Conservation (phyloP, 2,113 vertebrate genomes). For the Fukomys damarensis region DNA sequence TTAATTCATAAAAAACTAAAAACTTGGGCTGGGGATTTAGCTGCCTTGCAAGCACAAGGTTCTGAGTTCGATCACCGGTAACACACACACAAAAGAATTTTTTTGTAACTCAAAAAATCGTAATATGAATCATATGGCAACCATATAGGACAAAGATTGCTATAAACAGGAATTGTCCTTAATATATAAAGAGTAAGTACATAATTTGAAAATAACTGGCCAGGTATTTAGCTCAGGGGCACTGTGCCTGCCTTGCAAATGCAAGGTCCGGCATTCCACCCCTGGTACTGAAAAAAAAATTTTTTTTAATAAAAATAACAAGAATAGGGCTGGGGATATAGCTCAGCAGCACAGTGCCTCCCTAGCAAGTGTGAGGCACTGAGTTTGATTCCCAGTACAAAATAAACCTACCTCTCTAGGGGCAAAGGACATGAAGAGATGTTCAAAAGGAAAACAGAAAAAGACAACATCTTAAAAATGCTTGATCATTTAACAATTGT, state of each 20-base stretch:
- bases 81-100: no score
- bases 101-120: conserved; percentile 36
- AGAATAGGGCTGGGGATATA: neutral
- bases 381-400: no score
- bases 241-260: no score
- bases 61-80: no score
- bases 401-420: neutral
- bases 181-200: neutral
- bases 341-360: no score
- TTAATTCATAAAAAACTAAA: conserved; percentile 43
- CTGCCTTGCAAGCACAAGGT: no score
- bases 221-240: no score
- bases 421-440: neutral
- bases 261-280: no score
- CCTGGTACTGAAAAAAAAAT: no score
- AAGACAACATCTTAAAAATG: neutral
- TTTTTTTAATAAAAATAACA: neutral
- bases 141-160: conserved; percentile 10
- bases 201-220: neutral
- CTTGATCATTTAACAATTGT: conserved; percentile 20
- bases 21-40: no score
- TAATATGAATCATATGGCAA: conserved; percentile 1
- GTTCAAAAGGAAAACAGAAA: conserved; percentile 14
- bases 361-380: no score
- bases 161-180: conserved; percentile 13